These are phyloP conservation scores for Nyctalus aviator DNA, from an alignment of 2,797 vertebrate genomes.

Conservation along the genomic window DNA sequence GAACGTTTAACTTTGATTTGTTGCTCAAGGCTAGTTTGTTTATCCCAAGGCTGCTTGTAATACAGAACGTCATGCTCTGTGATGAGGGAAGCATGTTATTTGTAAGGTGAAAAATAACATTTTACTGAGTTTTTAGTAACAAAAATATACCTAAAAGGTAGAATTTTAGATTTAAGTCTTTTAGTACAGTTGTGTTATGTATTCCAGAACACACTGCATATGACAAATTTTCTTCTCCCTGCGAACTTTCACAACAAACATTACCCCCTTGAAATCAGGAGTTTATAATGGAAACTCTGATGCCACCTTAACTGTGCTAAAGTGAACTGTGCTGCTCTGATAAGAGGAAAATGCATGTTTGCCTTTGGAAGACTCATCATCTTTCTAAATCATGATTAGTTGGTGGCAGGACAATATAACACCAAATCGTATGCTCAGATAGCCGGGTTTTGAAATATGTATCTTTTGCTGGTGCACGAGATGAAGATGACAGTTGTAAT, in stretches of 20 bases:
- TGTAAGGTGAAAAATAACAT: background rate
- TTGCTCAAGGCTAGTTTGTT: background rate
- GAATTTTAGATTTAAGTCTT: background rate
- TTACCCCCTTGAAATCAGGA: constrained; percentile 66
- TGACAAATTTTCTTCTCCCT: constrained; percentile 43
- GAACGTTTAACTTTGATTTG: background rate
- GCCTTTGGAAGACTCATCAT: constrained; percentile 74
- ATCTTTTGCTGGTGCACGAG: constrained; percentile 77
- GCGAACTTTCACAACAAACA: constrained; percentile 44
- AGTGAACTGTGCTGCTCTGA: constrained; percentile 72
- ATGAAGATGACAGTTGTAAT: constrained; percentile 84
- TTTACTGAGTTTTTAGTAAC: background rate
- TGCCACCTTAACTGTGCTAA: constrained; percentile 59
- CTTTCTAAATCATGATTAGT: constrained; percentile 83
- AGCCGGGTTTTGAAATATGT: constrained; percentile 81
- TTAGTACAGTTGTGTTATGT: constrained; percentile 33
- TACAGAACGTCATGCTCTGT: background rate
- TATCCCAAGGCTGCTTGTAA: background rate
- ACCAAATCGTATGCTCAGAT: constrained; percentile 80
- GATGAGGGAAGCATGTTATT: background rate
- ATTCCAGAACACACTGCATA: background rate
- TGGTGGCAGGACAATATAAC: constrained; percentile 81
- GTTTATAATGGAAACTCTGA: constrained; percentile 61
- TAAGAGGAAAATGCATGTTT: constrained; percentile 80
- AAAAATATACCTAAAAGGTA: background rate